Conservation (phyloP, 2,113 vertebrate genomes). For the Apeltes quadracus region DNA sequence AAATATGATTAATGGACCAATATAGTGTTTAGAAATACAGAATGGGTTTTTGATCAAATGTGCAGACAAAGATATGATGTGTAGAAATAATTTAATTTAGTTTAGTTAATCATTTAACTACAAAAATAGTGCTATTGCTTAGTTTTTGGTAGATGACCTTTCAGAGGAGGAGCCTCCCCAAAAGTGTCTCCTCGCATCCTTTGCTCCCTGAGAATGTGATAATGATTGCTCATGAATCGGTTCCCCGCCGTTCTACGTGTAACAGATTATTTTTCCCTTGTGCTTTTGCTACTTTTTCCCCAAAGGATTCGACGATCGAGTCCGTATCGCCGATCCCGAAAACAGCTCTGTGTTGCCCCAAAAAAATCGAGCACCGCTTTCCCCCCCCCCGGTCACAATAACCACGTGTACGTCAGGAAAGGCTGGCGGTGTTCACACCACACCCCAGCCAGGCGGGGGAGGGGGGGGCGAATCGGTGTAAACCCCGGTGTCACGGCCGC, state of each 20-base stretch:
- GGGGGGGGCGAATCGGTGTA: conserved; percentile 38
- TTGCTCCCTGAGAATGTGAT: background rate
- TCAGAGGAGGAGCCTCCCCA: background rate
- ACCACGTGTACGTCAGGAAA: background rate
- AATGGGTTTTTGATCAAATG: background rate
- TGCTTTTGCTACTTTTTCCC: background rate
- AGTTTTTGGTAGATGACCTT: background rate
- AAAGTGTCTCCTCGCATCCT: background rate
- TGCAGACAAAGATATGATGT: background rate
- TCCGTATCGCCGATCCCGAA: too few species aligned
- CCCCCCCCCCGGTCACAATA: conserved; percentile 8
- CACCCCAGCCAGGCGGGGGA: background rate
- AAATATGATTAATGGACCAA: background rate
- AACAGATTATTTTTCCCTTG: background rate
- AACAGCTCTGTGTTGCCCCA: background rate
- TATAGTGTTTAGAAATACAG: background rate
- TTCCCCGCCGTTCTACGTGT: background rate
- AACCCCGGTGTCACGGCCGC: conserved; percentile 67
- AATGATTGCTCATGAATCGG: too few species aligned
- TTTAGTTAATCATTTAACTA: background rate
- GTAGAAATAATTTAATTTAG: background rate
- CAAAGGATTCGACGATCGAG: too few species aligned
- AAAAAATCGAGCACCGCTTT: background rate
- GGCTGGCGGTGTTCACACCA: too few species aligned
- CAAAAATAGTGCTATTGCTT: background rate